Conservation (phyloP, 2,888 invertebrate genomes). For the Luperina testacea region DNA sequence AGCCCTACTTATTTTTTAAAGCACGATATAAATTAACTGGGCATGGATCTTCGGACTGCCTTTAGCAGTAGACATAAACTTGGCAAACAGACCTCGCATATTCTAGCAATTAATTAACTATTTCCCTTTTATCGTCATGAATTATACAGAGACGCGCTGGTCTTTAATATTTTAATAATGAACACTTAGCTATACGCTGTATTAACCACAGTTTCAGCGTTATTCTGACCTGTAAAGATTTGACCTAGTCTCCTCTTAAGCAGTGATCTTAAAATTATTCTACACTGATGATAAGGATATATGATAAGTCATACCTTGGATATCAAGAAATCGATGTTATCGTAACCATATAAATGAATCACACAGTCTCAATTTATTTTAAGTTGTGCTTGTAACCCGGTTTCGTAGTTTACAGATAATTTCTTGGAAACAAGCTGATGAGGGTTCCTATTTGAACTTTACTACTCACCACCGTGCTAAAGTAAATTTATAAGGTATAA, state of each 20-base stretch:
- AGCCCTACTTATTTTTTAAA: background rate
- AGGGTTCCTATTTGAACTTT: no score
- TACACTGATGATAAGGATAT: background rate
- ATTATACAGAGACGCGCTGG: constrained; percentile 37
- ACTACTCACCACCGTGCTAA: no score
- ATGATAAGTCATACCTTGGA: background rate
- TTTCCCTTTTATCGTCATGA: constrained; percentile 45
- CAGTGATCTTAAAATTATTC: background rate
- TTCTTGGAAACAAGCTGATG: no score
- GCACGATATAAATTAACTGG: constrained; percentile 4
- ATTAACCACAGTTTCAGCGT: constrained; percentile 7
- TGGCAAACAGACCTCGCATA: constrained; percentile 53
- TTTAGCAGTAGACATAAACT: constrained; percentile 37
- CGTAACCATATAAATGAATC: background rate
- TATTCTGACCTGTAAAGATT: constrained; percentile 9
- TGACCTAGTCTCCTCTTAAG: background rate
- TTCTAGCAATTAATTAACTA: constrained; percentile 55
- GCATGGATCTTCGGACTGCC: constrained; percentile 8
- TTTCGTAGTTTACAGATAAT: no score
- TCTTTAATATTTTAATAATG: constrained; percentile 56
- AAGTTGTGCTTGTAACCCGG: background rate
- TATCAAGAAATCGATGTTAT: background rate
- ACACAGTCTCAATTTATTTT: background rate
- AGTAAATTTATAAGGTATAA: no score
- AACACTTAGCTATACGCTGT: constrained; percentile 14